A percentile compares a stretch with the other conserved stretches of the same genome.
phyloP scores from a whole-genome alignment of 2,113 vertebrate genomes.

The Mormyrus iriodes region DNA sequence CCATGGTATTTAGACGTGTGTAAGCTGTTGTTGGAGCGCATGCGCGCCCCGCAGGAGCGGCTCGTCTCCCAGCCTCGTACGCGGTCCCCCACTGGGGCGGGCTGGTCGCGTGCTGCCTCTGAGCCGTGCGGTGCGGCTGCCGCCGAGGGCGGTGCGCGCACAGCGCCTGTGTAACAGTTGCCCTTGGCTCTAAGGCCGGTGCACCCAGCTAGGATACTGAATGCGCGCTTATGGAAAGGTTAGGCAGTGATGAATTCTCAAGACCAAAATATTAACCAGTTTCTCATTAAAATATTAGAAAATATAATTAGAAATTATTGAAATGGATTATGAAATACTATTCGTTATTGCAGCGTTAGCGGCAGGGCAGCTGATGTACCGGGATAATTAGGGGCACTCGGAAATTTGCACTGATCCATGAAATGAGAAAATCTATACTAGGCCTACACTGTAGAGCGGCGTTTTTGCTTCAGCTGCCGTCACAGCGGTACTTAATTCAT shows the following conservation, averaged over 20 bases:
- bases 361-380: conserved; percentile 26
- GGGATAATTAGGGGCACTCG: conserved; percentile 33
- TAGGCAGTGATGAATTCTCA: not conserved
- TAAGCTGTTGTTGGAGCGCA: not conserved
- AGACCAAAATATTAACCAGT: not conserved
- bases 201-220: not conserved
- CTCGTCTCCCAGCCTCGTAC: not conserved
- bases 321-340: not conserved
- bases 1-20: not conserved
- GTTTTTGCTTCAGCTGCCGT: conserved; percentile 30
- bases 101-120: conserved; percentile 19
- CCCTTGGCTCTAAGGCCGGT: not conserved
- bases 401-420: conserved; percentile 52
- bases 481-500: conserved; percentile 27
- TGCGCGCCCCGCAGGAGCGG: not conserved
- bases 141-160: not conserved
- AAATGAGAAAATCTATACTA: conserved; percentile 64
- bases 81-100: conserved; percentile 13
- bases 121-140: not conserved
- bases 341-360: not conserved
- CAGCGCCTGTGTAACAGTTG: not conserved
- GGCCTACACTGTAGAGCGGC: conserved; percentile 51
- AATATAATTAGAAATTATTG: not conserved
- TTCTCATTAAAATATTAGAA: not conserved
- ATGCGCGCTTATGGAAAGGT: not conserved